Evolutionary conservation across 23 tunicate genomes (phyloP).

Genomic region (Diplosoma virens): DNA sequence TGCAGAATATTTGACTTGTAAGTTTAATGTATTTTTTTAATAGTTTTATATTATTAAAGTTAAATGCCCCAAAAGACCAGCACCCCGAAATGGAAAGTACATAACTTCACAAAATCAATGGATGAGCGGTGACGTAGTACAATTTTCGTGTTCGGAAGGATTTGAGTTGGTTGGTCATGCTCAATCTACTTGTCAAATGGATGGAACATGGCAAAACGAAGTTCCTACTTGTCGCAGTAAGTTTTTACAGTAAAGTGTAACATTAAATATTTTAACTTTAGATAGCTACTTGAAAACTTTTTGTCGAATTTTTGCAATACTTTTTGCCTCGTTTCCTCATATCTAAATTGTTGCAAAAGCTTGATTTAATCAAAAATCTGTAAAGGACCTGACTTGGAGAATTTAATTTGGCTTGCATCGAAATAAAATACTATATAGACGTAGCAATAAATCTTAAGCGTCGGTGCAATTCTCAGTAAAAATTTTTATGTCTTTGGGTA

Average conservation of each 20-base stretch:
- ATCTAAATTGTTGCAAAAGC: too few relatives aligned
- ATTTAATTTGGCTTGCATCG: too few relatives aligned
- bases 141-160: constrained; percentile 3
- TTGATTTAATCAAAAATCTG: too few relatives aligned
- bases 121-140: background rate
- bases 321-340: too few relatives aligned
- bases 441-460: too few relatives aligned
- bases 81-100: background rate
- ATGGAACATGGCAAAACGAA: background rate
- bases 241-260: background rate
- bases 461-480: too few relatives aligned
- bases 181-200: background rate
- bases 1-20: too few relatives aligned
- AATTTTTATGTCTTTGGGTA: too few relatives aligned
- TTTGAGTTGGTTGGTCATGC: background rate
- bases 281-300: background rate
- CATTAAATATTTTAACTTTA: background rate
- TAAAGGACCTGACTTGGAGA: too few relatives aligned
- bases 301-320: background rate
- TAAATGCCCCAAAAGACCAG: background rate
- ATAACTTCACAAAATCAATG: background rate
- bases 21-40: background rate
- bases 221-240: constrained; percentile 6
- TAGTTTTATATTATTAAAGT: background rate
- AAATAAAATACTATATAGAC: too few relatives aligned